Percentiles rank a stretch among this genome's conserved stretches.
These are phyloP conservation scores for Arothron firmamentum DNA, from an alignment of 2,113 vertebrate genomes.

Conservation along the genomic window DNA sequence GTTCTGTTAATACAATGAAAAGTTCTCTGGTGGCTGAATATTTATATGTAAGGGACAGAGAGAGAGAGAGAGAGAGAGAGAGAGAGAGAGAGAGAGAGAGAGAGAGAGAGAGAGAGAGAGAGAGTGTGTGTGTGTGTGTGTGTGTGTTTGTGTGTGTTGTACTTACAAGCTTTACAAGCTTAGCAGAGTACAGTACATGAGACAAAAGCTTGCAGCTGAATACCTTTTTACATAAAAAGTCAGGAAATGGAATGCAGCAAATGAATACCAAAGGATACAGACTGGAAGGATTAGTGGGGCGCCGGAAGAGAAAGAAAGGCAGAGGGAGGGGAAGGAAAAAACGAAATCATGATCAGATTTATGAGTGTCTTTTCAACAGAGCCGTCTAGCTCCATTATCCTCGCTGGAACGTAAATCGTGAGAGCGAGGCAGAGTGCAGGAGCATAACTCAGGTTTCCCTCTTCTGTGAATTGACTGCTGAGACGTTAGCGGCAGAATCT, in stretches of 20 bases:
- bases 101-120: too few species aligned
- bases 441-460: conserved; percentile 67
- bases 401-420: conserved; percentile 67
- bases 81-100: too few species aligned
- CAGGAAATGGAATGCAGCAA: conserved; percentile 38
- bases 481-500: conserved; percentile 53
- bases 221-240: conserved; percentile 47
- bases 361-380: conserved; percentile 69
- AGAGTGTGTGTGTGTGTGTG: conserved; percentile 26
- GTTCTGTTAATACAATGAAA: conserved; percentile 7
- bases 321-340: conserved; percentile 16
- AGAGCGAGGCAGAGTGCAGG: conserved; percentile 54
- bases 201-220: conserved; percentile 45
- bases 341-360: conserved; percentile 74
- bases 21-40: conserved; percentile 13
- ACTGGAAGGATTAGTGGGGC: conserved; percentile 41
- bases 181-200: conserved; percentile 49
- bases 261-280: conserved; percentile 34
- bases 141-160: conserved; percentile 21
- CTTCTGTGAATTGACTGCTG: conserved; percentile 49
- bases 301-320: conserved; percentile 28
- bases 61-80: too few species aligned
- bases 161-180: conserved; percentile 40
- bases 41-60: conserved; percentile 8
- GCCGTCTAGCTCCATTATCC: conserved; percentile 65